Conservation (phyloP, 2,113 vertebrate species). For the Mobula hypostoma region DNA sequence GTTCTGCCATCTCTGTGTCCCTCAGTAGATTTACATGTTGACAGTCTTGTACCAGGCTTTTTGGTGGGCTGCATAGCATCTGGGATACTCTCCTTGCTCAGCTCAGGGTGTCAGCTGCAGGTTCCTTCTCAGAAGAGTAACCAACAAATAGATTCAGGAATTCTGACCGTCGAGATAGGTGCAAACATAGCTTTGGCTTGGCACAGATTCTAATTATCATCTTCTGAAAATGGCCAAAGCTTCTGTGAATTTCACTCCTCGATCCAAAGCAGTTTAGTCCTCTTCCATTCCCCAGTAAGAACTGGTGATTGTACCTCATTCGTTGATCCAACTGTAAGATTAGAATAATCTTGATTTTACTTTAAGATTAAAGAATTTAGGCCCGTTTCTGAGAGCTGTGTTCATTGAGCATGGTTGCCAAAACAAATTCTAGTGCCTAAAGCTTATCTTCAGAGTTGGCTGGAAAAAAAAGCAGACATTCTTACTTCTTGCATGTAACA, state of each 20-base stretch:
- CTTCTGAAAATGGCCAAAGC: slow-evolving; percentile 18
- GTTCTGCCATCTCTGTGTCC: background rate
- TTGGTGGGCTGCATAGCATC: background rate
- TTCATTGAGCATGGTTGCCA: background rate
- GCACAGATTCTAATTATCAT: background rate
- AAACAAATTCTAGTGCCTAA: background rate
- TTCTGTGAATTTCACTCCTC: background rate
- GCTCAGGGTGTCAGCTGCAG: too few relatives aligned
- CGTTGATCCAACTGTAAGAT: background rate
- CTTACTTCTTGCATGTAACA: background rate
- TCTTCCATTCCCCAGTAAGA: background rate
- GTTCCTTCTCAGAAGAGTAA: too few relatives aligned
- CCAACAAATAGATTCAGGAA: background rate
- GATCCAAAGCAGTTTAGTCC: background rate
- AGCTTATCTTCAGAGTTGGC: too few relatives aligned
- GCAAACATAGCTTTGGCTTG: slow-evolving; percentile 3
- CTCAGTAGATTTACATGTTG: background rate
- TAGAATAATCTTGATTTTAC: too few relatives aligned
- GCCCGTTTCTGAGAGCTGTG: background rate
- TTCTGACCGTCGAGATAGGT: background rate
- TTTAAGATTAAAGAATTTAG: too few relatives aligned
- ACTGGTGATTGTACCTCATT: background rate
- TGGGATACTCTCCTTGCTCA: background rate
- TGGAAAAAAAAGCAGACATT: background rate
- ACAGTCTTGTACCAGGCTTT: background rate